phyloP scores from a whole-genome alignment of 92 coral and sea anemone species.

The Metridium senile region DNA sequence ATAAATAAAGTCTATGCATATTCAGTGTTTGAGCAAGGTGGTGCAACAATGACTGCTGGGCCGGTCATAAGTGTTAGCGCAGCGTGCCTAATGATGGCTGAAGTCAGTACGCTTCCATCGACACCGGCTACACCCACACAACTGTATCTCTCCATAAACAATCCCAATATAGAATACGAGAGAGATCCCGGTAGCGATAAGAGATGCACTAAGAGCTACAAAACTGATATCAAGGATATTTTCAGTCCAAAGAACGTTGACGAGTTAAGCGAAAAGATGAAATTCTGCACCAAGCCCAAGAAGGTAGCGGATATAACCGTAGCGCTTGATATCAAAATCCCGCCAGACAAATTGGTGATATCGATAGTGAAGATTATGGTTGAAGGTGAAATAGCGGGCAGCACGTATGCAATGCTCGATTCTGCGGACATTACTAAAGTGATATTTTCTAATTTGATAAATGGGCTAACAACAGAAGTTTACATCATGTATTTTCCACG shows the following conservation, averaged over 20 bases:
- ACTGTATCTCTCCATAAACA: conserved; percentile 27
- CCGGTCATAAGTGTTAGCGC: conserved; percentile 9
- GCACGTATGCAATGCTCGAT: background rate
- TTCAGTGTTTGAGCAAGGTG: conserved; percentile 11
- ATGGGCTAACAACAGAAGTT: conserved; percentile 21
- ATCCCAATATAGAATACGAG: conserved; percentile 8
- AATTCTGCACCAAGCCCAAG: conserved; percentile 8
- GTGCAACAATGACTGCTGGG: background rate
- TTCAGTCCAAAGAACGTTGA: conserved; percentile 3
- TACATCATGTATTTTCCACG: background rate
- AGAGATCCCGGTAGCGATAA: background rate
- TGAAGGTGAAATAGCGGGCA: background rate
- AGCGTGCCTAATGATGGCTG: conserved; percentile 35
- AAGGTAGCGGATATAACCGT: background rate
- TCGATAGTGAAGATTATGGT: conserved; percentile 2
- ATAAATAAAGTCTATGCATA: conserved; percentile 8
- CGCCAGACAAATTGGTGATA: background rate
- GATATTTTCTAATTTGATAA: background rate
- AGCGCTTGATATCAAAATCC: background rate
- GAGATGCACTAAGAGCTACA: background rate
- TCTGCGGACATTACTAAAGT: background rate
- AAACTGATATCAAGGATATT: background rate
- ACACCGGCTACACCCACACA: background rate
- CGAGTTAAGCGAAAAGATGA: conserved; percentile 14
- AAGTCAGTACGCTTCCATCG: background rate